A percentile compares a stretch with the other conserved stretches of the same genome.
phyloP scores from a whole-genome alignment of 2,797 vertebrate genomes.

The Sebastes kiyomatsui region DNA sequence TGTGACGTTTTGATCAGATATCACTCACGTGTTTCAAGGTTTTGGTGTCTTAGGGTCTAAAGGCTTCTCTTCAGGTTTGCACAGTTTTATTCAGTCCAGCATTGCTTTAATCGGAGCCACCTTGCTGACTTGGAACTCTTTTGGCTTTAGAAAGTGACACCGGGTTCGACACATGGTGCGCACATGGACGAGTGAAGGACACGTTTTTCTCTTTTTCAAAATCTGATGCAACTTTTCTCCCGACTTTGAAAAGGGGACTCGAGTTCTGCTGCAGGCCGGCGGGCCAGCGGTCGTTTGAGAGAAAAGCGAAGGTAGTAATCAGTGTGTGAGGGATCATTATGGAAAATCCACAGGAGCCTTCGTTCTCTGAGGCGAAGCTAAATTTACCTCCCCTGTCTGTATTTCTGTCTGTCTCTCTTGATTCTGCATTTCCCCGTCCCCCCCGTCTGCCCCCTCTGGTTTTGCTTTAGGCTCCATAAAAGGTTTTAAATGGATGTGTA shows the following conservation, averaged over 20 bases:
- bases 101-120: neutral
- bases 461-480: conserved; percentile 31
- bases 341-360: conserved; percentile 70
- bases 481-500: conserved; percentile 27
- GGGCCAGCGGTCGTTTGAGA: conserved; percentile 19
- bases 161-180: conserved; percentile 6
- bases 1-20: neutral
- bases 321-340: conserved; percentile 68
- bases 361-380: conserved; percentile 59
- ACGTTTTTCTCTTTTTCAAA: neutral
- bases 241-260: conserved; percentile 40
- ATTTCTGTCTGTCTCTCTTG: conserved; percentile 17
- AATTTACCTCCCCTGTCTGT: conserved; percentile 54
- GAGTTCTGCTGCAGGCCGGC: conserved; percentile 20
- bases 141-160: neutral
- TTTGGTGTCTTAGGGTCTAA: neutral
- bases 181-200: conserved; percentile 26
- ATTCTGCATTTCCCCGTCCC: conserved; percentile 5
- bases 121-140: neutral
- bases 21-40: too few relatives aligned
- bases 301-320: conserved; percentile 73
- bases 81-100: neutral
- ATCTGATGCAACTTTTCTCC: conserved; percentile 72
- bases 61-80: neutral
- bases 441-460: neutral